A percentile compares a stretch with the other conserved stretches of the same genome.
Conservation (phyloP, 2,888 invertebrate species). For the Mesochorus sp. region DNA sequence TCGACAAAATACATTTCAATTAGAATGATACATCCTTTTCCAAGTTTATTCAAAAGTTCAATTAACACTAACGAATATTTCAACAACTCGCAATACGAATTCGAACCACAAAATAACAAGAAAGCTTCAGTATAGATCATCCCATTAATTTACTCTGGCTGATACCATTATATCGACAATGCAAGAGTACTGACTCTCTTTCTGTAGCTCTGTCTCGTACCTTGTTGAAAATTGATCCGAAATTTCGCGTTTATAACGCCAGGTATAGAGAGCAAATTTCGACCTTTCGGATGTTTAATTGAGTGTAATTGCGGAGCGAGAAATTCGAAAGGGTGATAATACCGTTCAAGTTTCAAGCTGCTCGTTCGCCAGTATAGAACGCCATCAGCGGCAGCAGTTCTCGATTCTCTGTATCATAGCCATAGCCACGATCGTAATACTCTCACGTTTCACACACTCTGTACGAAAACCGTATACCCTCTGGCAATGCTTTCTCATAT, state of each 20-base stretch:
- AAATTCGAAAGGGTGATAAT: constrained; percentile 56
- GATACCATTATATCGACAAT: too few relatives aligned
- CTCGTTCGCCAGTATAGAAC: constrained; percentile 28
- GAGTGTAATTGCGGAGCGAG: constrained; percentile 47
- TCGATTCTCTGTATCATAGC: constrained; percentile 25
- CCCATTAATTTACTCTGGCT: too few relatives aligned
- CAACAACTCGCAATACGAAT: too few relatives aligned
- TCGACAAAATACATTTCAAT: too few relatives aligned
- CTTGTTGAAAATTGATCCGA: constrained; percentile 28
- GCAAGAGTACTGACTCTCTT: not conserved
- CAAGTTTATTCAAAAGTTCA: too few relatives aligned
- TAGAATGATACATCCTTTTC: too few relatives aligned
- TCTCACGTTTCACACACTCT: constrained; percentile 25
- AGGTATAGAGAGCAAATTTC: constrained; percentile 12
- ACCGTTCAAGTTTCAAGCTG: constrained; percentile 41
- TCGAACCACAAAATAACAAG: too few relatives aligned
- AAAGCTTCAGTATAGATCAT: too few relatives aligned
- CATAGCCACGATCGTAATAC: constrained; percentile 32
- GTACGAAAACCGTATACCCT: constrained; percentile 7
- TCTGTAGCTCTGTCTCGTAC: not conserved
- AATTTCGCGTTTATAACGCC: constrained; percentile 36
- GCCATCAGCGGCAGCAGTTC: constrained; percentile 37
- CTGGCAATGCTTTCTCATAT: constrained; percentile 19
- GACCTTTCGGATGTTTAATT: constrained; percentile 57
- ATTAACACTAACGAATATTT: too few relatives aligned